phyloP scores from a whole-genome alignment of 2,888 invertebrate genomes.

The Ceramica pisi region DNA sequence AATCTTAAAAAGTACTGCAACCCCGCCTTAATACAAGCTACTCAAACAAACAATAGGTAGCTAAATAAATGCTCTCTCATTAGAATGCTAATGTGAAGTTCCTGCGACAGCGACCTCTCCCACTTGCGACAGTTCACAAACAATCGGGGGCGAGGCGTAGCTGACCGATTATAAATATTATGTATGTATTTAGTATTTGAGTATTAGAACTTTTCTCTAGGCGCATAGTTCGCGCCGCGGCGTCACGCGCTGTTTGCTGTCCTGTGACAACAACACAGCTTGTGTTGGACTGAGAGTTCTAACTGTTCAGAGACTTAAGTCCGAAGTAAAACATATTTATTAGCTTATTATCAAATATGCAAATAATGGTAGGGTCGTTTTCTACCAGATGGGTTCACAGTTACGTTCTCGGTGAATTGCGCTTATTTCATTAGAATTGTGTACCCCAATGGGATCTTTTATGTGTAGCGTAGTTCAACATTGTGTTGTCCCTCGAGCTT shows the following conservation, averaged over 20 bases:
- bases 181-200: conserved; percentile 19
- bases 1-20: too few species aligned
- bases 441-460: too few species aligned
- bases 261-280: conserved; percentile 16
- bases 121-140: conserved; percentile 1
- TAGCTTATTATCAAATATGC: not conserved
- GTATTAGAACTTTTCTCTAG: conserved; percentile 14
- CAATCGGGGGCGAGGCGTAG: conserved; percentile 16
- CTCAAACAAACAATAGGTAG: conserved; percentile 6
- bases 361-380: not conserved
- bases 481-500: not conserved
- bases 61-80: not conserved
- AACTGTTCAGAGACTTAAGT: not conserved
- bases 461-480: not conserved
- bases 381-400: not conserved
- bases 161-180: conserved; percentile 38
- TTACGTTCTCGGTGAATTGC: not conserved
- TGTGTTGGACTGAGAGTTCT: not conserved
- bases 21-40: not conserved
- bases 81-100: conserved; percentile 21
- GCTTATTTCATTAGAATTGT: not conserved
- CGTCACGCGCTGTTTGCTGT: conserved; percentile 12
- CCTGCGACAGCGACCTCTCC: conserved; percentile 8
- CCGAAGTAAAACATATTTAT: not conserved
- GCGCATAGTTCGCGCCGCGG: not conserved